Conservation (phyloP, 2,113 vertebrate genomes). For the Zosterops lateralis region DNA sequence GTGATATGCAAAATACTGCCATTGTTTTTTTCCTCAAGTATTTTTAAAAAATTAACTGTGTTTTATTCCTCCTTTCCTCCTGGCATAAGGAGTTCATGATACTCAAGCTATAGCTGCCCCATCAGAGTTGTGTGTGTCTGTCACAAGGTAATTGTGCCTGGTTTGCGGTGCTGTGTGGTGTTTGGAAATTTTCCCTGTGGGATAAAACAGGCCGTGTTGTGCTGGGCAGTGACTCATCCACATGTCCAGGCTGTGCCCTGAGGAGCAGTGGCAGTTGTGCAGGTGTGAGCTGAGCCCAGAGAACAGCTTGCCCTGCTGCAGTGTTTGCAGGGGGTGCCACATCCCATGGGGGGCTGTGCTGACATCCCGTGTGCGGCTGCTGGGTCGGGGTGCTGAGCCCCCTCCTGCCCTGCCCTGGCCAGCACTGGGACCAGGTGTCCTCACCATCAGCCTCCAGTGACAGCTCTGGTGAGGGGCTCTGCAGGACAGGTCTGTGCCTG, state of each 20-base stretch:
- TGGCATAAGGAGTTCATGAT: constrained; percentile 43
- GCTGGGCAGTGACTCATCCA: not conserved
- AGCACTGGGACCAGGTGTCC: accelerated
- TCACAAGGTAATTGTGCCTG: constrained; percentile 75
- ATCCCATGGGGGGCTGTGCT: accelerated
- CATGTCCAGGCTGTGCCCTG: not conserved
- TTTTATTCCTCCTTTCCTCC: constrained; percentile 60
- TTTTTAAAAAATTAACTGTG: not conserved
- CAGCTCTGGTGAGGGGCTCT: not conserved
- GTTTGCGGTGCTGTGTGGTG: constrained; percentile 71
- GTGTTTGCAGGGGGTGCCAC: accelerated
- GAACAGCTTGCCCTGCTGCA: not conserved
- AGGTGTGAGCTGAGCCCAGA: not conserved
- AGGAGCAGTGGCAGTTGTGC: not conserved
- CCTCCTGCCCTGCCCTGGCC: not conserved
- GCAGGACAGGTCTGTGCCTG: not conserved
- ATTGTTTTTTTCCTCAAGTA: not conserved
- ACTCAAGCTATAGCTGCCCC: constrained; percentile 49
- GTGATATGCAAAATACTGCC: not conserved
- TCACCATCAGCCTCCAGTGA: accelerated
- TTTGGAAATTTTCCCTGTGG: not conserved
- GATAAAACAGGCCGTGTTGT: not conserved
- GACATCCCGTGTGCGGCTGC: accelerated
- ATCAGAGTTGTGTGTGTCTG: constrained; percentile 49
- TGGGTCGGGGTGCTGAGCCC: accelerated